Percentiles rank a stretch among this genome's conserved stretches.
phyloP scores from a whole-genome alignment of 1,140 invertebrate species.

The Lethocerus indicus region DNA sequence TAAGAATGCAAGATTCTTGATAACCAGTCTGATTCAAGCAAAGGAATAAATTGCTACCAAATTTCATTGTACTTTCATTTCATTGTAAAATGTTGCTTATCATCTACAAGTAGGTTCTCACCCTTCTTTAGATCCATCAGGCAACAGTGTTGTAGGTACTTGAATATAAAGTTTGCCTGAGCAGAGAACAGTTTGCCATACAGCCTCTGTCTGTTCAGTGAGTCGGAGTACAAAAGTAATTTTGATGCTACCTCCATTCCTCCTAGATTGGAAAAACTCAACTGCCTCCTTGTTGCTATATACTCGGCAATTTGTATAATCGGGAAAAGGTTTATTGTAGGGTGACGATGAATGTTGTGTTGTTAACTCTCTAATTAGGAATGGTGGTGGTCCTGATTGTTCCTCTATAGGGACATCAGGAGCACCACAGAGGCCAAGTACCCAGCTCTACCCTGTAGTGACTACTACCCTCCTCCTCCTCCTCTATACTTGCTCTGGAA shows the following conservation, averaged over 20 bases:
- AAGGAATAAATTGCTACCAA: too few species aligned
- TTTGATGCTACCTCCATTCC: slow-evolving; percentile 35
- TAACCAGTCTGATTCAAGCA: too few species aligned
- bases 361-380: too few species aligned
- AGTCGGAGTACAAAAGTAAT: slow-evolving; percentile 61
- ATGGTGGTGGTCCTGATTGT: slow-evolving; percentile 31
- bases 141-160: slow-evolving; percentile 62
- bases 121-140: slow-evolving; percentile 80
- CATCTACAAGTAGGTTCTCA: slow-evolving; percentile 14
- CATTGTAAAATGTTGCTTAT: too few species aligned
- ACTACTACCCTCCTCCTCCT: slow-evolving; percentile 14
- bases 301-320: slow-evolving; percentile 6
- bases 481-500: slow-evolving; percentile 17
- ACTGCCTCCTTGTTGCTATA: slow-evolving; percentile 8
- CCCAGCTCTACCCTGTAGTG: slow-evolving; percentile 82
- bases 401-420: slow-evolving; percentile 80
- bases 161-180: slow-evolving; percentile 69
- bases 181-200: slow-evolving; percentile 71
- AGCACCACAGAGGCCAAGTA: slow-evolving; percentile 94
- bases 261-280: slow-evolving; percentile 1
- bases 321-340: slow-evolving; percentile 40
- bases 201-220: slow-evolving; percentile 52
- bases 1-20: too few species aligned
- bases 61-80: too few species aligned
- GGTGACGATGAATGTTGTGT: slow-evolving; percentile 39